Percentiles rank a stretch among this genome's conserved stretches.
Conservation (phyloP, 2,797 vertebrate genomes). For the Loriculus beryllinus region DNA sequence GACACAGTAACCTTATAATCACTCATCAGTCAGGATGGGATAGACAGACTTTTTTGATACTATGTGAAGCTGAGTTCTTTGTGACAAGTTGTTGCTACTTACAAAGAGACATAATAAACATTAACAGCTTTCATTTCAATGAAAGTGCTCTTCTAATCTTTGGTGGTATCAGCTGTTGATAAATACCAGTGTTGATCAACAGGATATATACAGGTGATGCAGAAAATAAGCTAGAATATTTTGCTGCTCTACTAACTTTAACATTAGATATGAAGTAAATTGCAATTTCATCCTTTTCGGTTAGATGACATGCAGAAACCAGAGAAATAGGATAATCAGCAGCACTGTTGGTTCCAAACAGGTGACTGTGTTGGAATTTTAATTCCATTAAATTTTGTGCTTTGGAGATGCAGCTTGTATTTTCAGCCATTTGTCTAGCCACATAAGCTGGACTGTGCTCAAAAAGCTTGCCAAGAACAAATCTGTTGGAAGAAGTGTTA, state of each 20-base stretch:
- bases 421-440: slow-evolving; percentile 51
- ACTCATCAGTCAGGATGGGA: background rate
- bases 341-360: slow-evolving; percentile 4
- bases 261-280: background rate
- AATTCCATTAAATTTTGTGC: slow-evolving; percentile 6
- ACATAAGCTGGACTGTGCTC: slow-evolving; percentile 36
- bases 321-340: background rate
- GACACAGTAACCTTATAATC: background rate
- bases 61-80: background rate
- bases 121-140: background rate
- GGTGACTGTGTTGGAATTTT: slow-evolving; percentile 32
- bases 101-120: background rate
- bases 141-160: background rate
- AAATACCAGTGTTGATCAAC: background rate
- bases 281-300: background rate
- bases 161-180: background rate
- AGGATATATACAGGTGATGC: background rate
- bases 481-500: slow-evolving; percentile 52
- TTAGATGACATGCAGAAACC: background rate
- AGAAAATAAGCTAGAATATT: background rate
- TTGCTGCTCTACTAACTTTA: background rate
- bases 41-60: background rate
- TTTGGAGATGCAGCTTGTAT: background rate
- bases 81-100: background rate
- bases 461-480: slow-evolving; percentile 60